Base-by-base conservation (phyloP, 2,113 vertebrate species). In the Rynchops niger region DNA sequence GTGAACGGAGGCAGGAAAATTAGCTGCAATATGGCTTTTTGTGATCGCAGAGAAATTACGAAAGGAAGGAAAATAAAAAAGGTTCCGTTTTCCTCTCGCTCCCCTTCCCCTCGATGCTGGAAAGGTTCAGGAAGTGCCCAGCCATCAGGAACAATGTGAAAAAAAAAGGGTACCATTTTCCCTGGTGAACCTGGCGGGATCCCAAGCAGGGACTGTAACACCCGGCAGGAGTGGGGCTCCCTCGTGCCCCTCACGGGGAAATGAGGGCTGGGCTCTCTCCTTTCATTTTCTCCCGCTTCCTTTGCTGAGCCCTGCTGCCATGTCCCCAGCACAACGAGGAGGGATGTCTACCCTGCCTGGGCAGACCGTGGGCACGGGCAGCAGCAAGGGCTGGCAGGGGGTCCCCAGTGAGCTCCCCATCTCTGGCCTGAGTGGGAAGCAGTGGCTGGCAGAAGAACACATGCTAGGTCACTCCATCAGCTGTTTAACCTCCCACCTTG, bases 121-220 rank as follows among this genome's bases (percentile, higher is more conserved):
- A 98, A 85, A 91, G 66, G 97, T 94, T 93, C 98, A 98, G 98
- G 99, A 99, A 98, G 97, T 98, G 96, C 88, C 98, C 96, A 96
- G 97, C 96, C 97, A 97, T 87, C 96, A 98, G 98, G 97, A 99
- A 99, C 96, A 95, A 95, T 98, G 95, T 95, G 72, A 96, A 96
- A 97, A 95, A 91, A 90, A 70, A 34, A 66, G 80, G 8, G 91
- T 97, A 90, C 88, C 91, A 66, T 98, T 96, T 98, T 97, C 97
- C 97, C 96, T 98, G 95, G 97, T 96, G 97, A 97, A 97, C 91
- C 96, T 98, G 97, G 97, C 97, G 52, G 76, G 23, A 76, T 78
- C 96, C 98, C 98, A 97, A 97, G 90, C 58, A 56, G 40, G 17
- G 81, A 59, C n/a, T 4, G 1, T 52, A 86, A 89, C 45, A 50